Conservation (phyloP, 2,888 invertebrate genomes). For the Barypeithes pellucidus region DNA sequence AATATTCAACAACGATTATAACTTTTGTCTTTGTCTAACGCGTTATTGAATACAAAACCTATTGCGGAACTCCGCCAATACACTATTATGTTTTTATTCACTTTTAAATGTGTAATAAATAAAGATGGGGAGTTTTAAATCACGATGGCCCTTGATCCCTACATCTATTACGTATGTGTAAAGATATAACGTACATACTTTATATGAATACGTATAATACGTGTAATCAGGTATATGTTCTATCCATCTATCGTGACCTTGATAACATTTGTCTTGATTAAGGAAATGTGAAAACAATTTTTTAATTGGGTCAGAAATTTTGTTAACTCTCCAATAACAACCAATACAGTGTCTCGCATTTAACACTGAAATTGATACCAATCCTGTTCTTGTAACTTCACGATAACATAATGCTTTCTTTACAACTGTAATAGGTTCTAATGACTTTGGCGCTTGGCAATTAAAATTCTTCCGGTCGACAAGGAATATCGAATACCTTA, state of each 20-base stretch:
- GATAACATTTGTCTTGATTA: conserved; percentile 32
- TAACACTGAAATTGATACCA: conserved; percentile 42
- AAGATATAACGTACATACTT: too few relatives aligned
- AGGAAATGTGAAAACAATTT: conserved; percentile 50
- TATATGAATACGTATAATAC: too few relatives aligned
- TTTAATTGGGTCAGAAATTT: conserved; percentile 38
- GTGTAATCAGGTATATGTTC: conserved; percentile 17
- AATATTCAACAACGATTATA: too few relatives aligned
- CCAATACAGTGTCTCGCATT: conserved; percentile 34
- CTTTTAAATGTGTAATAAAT: too few relatives aligned
- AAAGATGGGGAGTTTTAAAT: too few relatives aligned
- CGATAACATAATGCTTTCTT: conserved; percentile 44
- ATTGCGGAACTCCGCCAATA: too few relatives aligned
- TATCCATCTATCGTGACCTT: conserved; percentile 34
- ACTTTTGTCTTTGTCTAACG: too few relatives aligned
- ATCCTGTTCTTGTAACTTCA: conserved; percentile 44
- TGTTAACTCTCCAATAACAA: conserved; percentile 47
- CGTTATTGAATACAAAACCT: too few relatives aligned
- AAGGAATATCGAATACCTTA: conserved; percentile 22
- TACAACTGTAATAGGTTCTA: conserved; percentile 42
- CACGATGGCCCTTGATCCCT: too few relatives aligned
- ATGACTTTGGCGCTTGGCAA: conserved; percentile 29
- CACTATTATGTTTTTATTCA: too few relatives aligned
- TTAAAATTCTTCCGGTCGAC: conserved; percentile 41
- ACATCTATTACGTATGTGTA: too few relatives aligned